phyloP scores from a whole-genome alignment of 1,140 invertebrate genomes.

The Zaprionus capensis region DNA sequence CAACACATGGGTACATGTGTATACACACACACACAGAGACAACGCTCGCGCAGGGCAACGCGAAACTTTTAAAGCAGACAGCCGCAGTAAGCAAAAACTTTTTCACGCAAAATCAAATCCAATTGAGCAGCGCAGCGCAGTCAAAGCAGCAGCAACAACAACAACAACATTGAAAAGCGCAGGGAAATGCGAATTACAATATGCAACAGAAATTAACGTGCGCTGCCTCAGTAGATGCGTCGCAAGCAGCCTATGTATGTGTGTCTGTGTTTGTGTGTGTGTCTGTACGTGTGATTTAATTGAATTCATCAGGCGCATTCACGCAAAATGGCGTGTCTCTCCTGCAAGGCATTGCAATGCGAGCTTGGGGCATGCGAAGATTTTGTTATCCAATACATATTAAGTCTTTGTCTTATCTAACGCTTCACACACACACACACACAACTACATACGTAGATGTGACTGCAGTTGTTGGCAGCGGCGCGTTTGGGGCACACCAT shows the following conservation, averaged over 20 bases:
- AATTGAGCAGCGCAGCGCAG: constrained; percentile 20
- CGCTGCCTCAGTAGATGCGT: constrained; percentile 11
- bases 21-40: constrained; percentile 13
- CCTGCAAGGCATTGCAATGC: background rate
- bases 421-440: constrained; percentile 1
- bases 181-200: constrained; percentile 12
- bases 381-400: constrained; percentile 34
- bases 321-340: constrained; percentile 35
- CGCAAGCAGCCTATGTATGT: background rate
- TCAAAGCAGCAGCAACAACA: background rate
- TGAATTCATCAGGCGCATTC: constrained; percentile 15
- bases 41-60: constrained; percentile 41
- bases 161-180: constrained; percentile 19
- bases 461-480: constrained; percentile 41
- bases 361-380: constrained; percentile 14
- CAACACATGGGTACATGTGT: constrained; percentile 2
- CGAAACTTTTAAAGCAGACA: constrained; percentile 51
- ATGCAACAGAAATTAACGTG: constrained; percentile 13
- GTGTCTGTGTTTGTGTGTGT: background rate
- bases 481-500: constrained; percentile 52
- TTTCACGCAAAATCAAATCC: constrained; percentile 52
- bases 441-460: background rate
- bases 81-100: constrained; percentile 48
- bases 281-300: constrained; percentile 15
- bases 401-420: constrained; percentile 22